Conservation (phyloP, 1,140 invertebrate genomes). For the Camponotus pennsylvanicus region DNA sequence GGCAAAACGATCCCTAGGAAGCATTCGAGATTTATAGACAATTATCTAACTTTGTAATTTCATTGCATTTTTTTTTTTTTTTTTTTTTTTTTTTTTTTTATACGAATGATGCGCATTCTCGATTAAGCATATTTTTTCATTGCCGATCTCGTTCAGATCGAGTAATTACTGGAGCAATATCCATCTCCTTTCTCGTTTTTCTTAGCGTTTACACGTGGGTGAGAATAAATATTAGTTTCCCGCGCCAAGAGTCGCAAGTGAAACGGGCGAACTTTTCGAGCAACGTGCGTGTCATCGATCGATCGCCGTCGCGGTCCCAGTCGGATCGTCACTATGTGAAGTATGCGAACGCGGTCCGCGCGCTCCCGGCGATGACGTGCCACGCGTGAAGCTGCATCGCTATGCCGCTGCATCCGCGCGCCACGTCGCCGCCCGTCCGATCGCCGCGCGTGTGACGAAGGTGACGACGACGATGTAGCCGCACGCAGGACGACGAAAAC, state of each 20-base stretch:
- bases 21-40: not conserved
- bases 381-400: conserved; percentile 24
- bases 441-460: conserved; percentile 14
- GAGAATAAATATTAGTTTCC: conserved; percentile 51
- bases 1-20: not conserved
- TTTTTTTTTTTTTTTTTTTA: too few species aligned
- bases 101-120: not conserved
- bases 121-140: not conserved
- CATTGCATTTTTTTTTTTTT: too few species aligned
- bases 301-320: conserved; percentile 1
- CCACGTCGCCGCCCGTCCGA: not conserved
- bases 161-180: conserved; percentile 22
- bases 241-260: not conserved
- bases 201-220: conserved; percentile 14
- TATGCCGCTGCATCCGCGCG: conserved; percentile 7
- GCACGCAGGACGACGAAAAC: not conserved
- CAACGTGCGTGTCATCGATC: conserved; percentile 20
- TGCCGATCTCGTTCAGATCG: not conserved
- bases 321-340: conserved; percentile 48
- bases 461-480: conserved; percentile 37
- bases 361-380: conserved; percentile 25
- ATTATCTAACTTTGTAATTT: not conserved
- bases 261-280: conserved; percentile 17
- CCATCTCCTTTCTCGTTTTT: conserved; percentile 13
- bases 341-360: conserved; percentile 33